Evolutionary conservation across 2,888 invertebrate genomes (phyloP).

Genomic region (Xiphydria camelus): DNA sequence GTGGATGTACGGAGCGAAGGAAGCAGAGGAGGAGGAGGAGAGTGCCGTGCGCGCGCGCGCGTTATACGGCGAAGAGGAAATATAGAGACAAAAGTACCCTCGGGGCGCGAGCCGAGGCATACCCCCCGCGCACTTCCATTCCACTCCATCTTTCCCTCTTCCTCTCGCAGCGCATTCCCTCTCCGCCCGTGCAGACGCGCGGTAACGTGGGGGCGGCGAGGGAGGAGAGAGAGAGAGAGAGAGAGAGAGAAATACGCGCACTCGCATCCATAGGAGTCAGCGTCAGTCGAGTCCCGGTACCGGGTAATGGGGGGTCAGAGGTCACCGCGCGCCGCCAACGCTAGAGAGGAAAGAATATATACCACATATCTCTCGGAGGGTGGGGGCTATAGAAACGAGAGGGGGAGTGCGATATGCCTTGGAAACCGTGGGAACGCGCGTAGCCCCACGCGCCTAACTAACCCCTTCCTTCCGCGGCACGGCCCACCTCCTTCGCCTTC

Average conservation of each 20-base stretch:
- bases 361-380: constrained; percentile 32
- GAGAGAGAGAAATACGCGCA: too few species aligned
- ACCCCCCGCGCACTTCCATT: constrained; percentile 1
- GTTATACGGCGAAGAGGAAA: too few species aligned
- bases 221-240: too few species aligned
- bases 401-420: constrained; percentile 52
- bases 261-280: constrained; percentile 38
- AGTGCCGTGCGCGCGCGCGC: too few species aligned
- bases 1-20: constrained; percentile 1
- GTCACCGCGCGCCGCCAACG: constrained; percentile 55
- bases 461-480: constrained; percentile 42
- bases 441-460: constrained; percentile 56
- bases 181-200: constrained; percentile 9
- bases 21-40: constrained; percentile 5
- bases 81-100: constrained; percentile 20
- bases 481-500: constrained; percentile 13
- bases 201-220: constrained; percentile 5
- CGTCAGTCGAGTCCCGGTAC: constrained; percentile 52
- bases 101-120: constrained; percentile 21
- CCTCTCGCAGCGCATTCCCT: constrained; percentile 1
- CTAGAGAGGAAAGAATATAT: constrained; percentile 43
- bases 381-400: constrained; percentile 12
- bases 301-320: constrained; percentile 57
- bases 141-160: constrained; percentile 4
- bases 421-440: constrained; percentile 57